Base-by-base conservation (phyloP, 2,113 vertebrate species). In the Atractosteus spatula region DNA sequence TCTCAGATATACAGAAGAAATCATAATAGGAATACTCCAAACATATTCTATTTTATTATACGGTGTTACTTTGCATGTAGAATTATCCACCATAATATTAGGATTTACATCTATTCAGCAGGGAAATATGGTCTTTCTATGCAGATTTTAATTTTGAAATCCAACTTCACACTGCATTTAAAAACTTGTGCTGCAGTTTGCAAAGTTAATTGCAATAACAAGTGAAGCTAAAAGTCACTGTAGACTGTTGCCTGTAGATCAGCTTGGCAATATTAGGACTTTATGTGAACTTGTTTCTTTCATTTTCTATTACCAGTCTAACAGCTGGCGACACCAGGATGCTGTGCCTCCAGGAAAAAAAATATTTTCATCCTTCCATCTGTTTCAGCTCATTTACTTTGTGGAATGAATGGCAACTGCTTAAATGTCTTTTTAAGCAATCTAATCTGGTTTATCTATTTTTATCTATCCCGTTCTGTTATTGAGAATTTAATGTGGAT, bases 351-450 rank as follows among this genome's bases (percentile, higher is more conserved):
- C 56, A 85, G 83, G 77, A 86, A 80, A 76, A 61, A 83, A n/a
- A n/a, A 75, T 66, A 76, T 73, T 78, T 71, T 47, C 75, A 44
- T 57, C 59, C 66, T 81, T 80, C 85, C 78, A 81, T 88, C 81
- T 86, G 82, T 83, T 89, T 89, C 81, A 84, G 76, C 64, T 70
- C 76, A 84, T 88, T 89, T 89, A 80, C 78, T 71, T 81, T 74
- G 51, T 74, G 83, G 81, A 86, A 81, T 84, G 87, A 87, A 80
- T 55, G 44, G 44, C 66, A 65, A 0, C 79, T 79, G 56, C 12
- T 59, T 59, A 59, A 59, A 59, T 59, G 56, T 14, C 56, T 59
- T 59, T 59, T 59, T 13, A 59, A 13, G 56, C 11, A 13, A 59
- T 59, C 56, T 59, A 59, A 59, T 59, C 56, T 13, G 14, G 56